Base-by-base conservation (phyloP, 2,797 vertebrate species). In the Gambelia wislizenii region DNA sequence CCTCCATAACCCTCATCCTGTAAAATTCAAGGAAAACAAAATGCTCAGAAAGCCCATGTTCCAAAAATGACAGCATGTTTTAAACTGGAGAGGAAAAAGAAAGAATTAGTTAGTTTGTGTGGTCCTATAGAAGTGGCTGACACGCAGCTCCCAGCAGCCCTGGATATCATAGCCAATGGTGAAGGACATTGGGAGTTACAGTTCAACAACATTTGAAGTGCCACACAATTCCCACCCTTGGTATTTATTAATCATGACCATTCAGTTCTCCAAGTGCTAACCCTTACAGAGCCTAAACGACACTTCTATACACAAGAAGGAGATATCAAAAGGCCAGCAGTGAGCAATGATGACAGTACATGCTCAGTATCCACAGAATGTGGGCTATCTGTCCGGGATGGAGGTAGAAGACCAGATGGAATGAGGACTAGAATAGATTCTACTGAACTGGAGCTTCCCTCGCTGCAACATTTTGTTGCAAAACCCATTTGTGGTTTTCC, bases 1-100 rank as follows among this genome's bases (percentile, higher is more conserved):
- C 59, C 70, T 83, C 70, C 84, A 83, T 82, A 89, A 54, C 89
- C 89, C 18, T 54, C 78, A 8, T 82, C 59, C 89, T 89, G 89
- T 18, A 82, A 76, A 89, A 72, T 80, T 36, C 25, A 49, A 49
- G 42, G 61, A 82, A 89, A 74, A 14, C n/a, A 69, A 49, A 33
- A 83, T 4, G 44, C 22, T 76, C 42, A 76, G 42, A 67, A 81
- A 64, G 18, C 8, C 14, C 54, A 42, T 18, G 52, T 42, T 67
- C 30, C 52, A 49, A 20, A 83, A 42, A 12, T 67, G 44, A 16
- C 36, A n/a, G 2, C 4, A 47, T 47, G 1, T 67, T 84, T 88
- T 42, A 56, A 69, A 27, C 30, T 18, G 44, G 36, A 42, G 33
- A 14, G 67, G 52, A 20, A 42, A 67, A 69, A 8, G 14, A 54